phyloP scores from a whole-genome alignment of 1,140 invertebrate genomes.

The Saccostrea echinata region DNA sequence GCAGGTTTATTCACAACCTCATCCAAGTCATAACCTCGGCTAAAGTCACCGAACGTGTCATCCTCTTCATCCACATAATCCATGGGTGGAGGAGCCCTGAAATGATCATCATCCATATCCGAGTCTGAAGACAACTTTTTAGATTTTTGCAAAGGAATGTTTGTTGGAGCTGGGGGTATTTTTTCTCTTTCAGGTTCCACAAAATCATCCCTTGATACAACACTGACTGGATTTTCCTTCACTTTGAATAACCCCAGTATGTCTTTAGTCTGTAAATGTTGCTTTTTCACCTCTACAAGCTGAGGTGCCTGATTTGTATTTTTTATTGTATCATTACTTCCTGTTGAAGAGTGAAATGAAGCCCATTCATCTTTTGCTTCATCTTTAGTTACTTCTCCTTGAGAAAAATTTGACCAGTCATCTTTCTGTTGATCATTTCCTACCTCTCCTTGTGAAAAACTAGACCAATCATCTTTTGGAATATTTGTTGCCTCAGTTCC shows the following conservation, averaged over 20 bases:
- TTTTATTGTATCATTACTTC: constrained; percentile 17
- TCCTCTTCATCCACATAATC: constrained; percentile 62
- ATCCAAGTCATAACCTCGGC: constrained; percentile 69
- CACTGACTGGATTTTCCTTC: constrained; percentile 62
- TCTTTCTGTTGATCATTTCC: constrained; percentile 4
- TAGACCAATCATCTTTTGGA: constrained; percentile 41
- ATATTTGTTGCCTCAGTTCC: not conserved
- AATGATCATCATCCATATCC: constrained; percentile 60
- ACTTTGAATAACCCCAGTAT: constrained; percentile 73
- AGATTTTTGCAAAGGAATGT: not conserved
- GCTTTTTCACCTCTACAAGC: constrained; percentile 70
- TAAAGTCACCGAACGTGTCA: constrained; percentile 84
- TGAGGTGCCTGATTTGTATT: constrained; percentile 24
- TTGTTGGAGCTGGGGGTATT: constrained; percentile 9
- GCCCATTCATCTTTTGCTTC: constrained; percentile 56
- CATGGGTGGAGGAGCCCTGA: constrained; percentile 64
- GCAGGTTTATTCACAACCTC: constrained; percentile 39
- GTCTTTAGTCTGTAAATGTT: constrained; percentile 68
- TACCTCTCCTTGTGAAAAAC: constrained; percentile 24
- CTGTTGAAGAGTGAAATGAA: constrained; percentile 46
- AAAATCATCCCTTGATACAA: constrained; percentile 23
- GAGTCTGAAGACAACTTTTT: constrained; percentile 35
- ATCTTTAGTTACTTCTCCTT: constrained; percentile 16
- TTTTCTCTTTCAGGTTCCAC: constrained; percentile 12
- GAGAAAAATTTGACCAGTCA: constrained; percentile 49